A percentile compares a stretch with the other conserved stretches of the same genome.
Conservation (phyloP, 2,888 invertebrate species). For the Microctonus aethiopoides region DNA sequence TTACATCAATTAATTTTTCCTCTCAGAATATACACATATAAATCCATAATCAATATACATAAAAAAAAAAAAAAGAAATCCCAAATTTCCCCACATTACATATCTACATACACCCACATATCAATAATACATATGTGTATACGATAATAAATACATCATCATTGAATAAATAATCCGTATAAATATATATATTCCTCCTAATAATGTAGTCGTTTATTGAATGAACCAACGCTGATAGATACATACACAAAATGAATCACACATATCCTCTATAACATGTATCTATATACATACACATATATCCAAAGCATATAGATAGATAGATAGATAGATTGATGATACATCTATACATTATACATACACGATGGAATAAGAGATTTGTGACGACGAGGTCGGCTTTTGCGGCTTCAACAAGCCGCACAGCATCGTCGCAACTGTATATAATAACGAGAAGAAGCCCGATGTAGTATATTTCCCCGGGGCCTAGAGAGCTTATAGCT, state of each 20-base stretch:
- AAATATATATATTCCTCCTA: too few species aligned
- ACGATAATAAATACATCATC: too few species aligned
- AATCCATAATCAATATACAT: too few species aligned
- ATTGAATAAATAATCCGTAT: background rate
- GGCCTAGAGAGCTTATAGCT: constrained; percentile 59
- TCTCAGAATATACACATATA: too few species aligned
- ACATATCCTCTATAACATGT: background rate
- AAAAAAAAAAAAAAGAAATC: too few species aligned
- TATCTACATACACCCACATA: background rate
- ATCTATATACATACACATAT: background rate
- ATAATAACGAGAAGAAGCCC: constrained; percentile 65
- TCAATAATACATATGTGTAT: background rate
- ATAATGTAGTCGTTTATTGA: background rate
- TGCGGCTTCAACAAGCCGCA: constrained; percentile 38
- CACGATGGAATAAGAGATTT: constrained; percentile 8
- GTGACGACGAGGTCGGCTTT: constrained; percentile 27
- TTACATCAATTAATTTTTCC: too few species aligned
- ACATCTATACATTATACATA: constrained; percentile 4
- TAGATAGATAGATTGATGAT: too few species aligned
- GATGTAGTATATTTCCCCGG: constrained; percentile 62
- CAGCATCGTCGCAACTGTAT: constrained; percentile 49
- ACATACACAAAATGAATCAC: background rate
- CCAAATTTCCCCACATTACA: too few species aligned
- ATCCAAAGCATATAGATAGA: too few species aligned
- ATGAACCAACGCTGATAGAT: too few species aligned